phyloP scores from a whole-genome alignment of 2,797 vertebrate species.

The Lutjanus campechanus region DNA sequence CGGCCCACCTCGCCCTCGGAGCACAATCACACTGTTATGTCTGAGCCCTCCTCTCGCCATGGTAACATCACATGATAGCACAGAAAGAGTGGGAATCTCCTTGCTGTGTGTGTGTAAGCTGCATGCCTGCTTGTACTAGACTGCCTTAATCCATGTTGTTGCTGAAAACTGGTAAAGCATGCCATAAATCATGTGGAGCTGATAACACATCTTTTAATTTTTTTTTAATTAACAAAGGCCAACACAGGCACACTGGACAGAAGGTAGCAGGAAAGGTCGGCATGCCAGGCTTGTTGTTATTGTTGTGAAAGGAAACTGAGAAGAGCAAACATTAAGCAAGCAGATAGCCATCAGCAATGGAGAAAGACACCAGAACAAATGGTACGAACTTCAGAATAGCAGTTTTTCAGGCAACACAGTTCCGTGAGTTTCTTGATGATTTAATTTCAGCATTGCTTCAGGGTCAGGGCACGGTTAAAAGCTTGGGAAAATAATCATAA shows the following conservation, averaged over 20 bases:
- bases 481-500: conserved; percentile 29
- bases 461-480: conserved; percentile 20
- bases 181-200: conserved; percentile 22
- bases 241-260: background rate
- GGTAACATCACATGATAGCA: conserved; percentile 79
- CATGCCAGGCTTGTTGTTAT: background rate
- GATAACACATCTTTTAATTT: background rate
- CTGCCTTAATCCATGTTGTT: conserved; percentile 35
- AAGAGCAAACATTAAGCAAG: conserved; percentile 4
- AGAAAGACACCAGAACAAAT: conserved; percentile 23
- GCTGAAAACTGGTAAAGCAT: conserved; percentile 24
- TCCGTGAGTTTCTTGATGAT: conserved; percentile 20
- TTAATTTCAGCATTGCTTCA: conserved; percentile 24
- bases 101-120: conserved; percentile 12
- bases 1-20: conserved; percentile 72
- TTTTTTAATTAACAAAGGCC: conserved; percentile 1
- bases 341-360: conserved; percentile 6
- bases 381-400: background rate
- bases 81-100: conserved; percentile 51
- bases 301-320: conserved; percentile 23
- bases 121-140: conserved; percentile 6
- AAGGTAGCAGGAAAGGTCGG: background rate
- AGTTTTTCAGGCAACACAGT: conserved; percentile 14
- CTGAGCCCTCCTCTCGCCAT: conserved; percentile 69
- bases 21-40: conserved; percentile 83